Conservation (phyloP, 1,140 invertebrate species). For the Hydropsyche tenuis region DNA sequence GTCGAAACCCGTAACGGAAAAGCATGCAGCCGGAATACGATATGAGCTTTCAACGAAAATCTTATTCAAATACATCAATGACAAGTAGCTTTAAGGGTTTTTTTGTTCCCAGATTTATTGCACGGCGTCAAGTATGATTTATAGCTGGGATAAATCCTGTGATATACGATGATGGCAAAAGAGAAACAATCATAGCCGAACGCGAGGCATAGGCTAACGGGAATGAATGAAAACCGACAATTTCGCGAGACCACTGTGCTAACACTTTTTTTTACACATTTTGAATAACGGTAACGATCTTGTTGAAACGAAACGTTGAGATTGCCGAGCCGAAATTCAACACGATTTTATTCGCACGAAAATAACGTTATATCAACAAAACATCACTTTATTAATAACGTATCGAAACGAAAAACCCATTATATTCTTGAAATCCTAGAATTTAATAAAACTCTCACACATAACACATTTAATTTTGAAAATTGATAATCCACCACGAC, state of each 20-base stretch:
- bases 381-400: too few species aligned
- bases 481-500: too few species aligned
- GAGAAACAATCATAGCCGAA: slow-evolving; percentile 33
- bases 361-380: too few species aligned
- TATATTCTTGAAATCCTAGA: too few species aligned
- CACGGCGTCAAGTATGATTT: slow-evolving; percentile 38
- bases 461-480: too few species aligned
- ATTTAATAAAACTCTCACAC: too few species aligned
- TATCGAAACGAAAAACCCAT: too few species aligned
- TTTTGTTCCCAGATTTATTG: slow-evolving; percentile 42
- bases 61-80: slow-evolving; percentile 45
- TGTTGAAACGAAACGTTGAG: too few species aligned
- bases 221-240: background rate
- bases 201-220: slow-evolving; percentile 10
- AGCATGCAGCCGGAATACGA: slow-evolving; percentile 41
- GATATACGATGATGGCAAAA: slow-evolving; percentile 37
- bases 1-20: slow-evolving; percentile 33
- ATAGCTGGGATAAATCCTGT: slow-evolving; percentile 35
- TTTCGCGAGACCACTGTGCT: background rate
- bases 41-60: slow-evolving; percentile 44
- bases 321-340: too few species aligned
- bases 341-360: too few species aligned
- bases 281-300: too few species aligned
- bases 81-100: slow-evolving; percentile 43
- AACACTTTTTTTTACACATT: too few species aligned